Conservation (phyloP, 2,797 vertebrate genomes). For the Chiroxiphia lanceolata region DNA sequence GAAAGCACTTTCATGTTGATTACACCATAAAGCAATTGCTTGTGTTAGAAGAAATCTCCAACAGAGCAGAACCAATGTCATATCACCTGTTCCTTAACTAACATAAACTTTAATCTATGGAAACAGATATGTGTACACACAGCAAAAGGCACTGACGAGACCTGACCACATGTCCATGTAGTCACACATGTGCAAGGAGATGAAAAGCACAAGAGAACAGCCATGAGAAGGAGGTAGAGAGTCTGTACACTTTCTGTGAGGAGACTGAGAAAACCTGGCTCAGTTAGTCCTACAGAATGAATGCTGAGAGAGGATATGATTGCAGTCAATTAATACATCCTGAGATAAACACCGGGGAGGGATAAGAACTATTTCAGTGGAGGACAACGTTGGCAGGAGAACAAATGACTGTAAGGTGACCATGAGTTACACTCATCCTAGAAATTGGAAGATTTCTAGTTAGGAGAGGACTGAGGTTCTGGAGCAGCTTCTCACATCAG, state of each 20-base stretch:
- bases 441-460: not conserved
- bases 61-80: not conserved
- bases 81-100: not conserved
- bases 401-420: not conserved
- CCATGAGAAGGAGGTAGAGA: not conserved
- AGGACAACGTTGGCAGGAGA: constrained; percentile 41
- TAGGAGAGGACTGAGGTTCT: not conserved
- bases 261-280: not conserved
- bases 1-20: not conserved
- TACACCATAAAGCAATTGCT: not conserved
- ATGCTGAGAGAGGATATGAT: not conserved
- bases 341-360: constrained; percentile 22
- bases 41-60: not conserved
- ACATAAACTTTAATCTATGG: not conserved
- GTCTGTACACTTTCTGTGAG: not conserved
- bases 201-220: not conserved
- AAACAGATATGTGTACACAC: fast-evolving
- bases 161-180: fast-evolving
- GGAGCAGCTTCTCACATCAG: not conserved
- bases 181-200: fast-evolving
- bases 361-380: constrained; percentile 17
- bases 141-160: not conserved
- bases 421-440: not conserved
- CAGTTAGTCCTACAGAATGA: not conserved
- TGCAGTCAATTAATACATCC: constrained; percentile 55